These are phyloP conservation scores for Gastrophryne carolinensis DNA, from an alignment of 2,797 vertebrate genomes.

Conservation along the genomic window DNA sequence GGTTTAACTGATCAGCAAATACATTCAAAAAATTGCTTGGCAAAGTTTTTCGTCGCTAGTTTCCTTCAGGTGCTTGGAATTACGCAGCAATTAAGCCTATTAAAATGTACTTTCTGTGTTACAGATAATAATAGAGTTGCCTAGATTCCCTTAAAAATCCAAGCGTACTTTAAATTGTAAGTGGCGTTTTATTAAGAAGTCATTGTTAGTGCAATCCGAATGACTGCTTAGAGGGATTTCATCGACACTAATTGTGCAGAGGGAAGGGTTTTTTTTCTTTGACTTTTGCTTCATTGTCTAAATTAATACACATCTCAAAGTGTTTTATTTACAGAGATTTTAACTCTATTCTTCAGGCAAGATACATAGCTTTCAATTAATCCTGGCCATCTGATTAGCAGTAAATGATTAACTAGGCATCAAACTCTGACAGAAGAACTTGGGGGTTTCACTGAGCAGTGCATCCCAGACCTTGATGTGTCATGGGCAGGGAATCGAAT, in stretches of 20 bases:
- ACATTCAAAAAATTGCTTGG: not conserved
- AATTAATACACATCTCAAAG: not conserved
- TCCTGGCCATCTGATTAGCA: too few relatives aligned
- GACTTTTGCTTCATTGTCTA: not conserved
- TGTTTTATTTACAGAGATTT: not conserved
- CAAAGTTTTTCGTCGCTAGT: not conserved
- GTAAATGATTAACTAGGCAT: too few relatives aligned
- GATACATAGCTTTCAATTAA: too few relatives aligned
- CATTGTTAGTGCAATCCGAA: constrained; percentile 1
- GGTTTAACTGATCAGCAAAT: too few relatives aligned
- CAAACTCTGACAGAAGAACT: too few relatives aligned
- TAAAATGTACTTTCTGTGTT: constrained; percentile 1
- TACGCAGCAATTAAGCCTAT: constrained; percentile 11
- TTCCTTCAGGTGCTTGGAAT: not conserved
- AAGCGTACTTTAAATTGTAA: constrained; percentile 29
- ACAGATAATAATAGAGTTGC: constrained; percentile 13
- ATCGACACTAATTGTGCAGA: constrained; percentile 1
- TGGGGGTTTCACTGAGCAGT: too few relatives aligned
- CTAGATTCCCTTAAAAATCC: constrained; percentile 7
- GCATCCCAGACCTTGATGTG: too few relatives aligned
- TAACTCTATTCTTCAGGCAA: not conserved
- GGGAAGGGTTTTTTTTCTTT: not conserved
- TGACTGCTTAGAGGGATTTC: not conserved
- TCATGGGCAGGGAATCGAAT: too few relatives aligned
- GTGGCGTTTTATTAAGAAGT: constrained; percentile 22